These are phyloP conservation scores for Drosophila tripunctata DNA, from an alignment of 2,888 invertebrate genomes.

Conservation along the genomic window DNA sequence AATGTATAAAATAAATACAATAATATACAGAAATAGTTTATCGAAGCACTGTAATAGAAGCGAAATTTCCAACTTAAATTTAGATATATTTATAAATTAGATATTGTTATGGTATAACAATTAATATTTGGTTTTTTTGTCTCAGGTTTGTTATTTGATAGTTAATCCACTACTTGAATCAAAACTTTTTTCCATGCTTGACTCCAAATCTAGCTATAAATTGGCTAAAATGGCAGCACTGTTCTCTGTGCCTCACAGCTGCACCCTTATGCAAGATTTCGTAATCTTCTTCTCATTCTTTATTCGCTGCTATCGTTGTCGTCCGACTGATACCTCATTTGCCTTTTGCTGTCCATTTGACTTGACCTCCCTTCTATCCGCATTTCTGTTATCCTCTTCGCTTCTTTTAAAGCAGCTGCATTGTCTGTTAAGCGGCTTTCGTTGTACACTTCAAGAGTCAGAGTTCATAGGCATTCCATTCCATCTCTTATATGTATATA, in stretches of 20 bases:
- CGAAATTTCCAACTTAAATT: too few species aligned
- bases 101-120: too few species aligned
- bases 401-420: conserved; percentile 15
- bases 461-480: neutral
- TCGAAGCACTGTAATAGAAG: too few species aligned
- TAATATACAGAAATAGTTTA: too few species aligned
- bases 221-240: neutral
- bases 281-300: too few species aligned
- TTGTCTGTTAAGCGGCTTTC: conserved; percentile 65
- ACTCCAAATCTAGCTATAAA: too few species aligned
- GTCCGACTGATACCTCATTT: conserved; percentile 19
- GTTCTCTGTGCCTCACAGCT: neutral
- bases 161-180: too few species aligned
- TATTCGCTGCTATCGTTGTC: neutral
- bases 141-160: too few species aligned
- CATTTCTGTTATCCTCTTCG: neutral
- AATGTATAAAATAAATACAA: too few species aligned
- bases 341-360: conserved; percentile 30
- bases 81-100: too few species aligned
- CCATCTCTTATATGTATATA: neutral
- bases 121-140: too few species aligned
- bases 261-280: neutral
- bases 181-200: too few species aligned
- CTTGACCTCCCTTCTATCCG: conserved; percentile 23
- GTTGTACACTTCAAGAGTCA: conserved; percentile 61